phyloP scores from a whole-genome alignment of 2,888 invertebrate genomes.

The Brenthis hecate region DNA sequence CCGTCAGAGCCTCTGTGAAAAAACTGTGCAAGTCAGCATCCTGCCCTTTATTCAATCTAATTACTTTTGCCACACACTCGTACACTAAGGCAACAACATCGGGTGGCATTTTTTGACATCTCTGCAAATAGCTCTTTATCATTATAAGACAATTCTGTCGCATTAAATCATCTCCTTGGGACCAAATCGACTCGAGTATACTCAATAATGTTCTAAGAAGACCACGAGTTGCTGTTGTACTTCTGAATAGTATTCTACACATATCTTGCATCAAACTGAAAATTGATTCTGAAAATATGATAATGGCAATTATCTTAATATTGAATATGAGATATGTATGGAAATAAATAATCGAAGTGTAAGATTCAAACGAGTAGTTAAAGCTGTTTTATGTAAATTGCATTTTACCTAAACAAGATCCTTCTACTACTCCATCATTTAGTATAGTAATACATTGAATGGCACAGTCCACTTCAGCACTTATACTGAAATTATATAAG shows the following conservation, averaged over 20 bases:
- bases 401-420: slow-evolving; percentile 61
- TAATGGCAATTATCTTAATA: neutral
- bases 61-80: slow-evolving; percentile 68
- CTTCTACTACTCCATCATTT: slow-evolving; percentile 50
- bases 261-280: slow-evolving; percentile 66
- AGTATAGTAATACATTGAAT: slow-evolving; percentile 62
- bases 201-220: slow-evolving; percentile 59
- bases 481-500: slow-evolving; percentile 58
- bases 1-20: slow-evolving; percentile 55
- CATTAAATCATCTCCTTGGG: slow-evolving; percentile 51
- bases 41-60: slow-evolving; percentile 51
- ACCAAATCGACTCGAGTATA: slow-evolving; percentile 62
- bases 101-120: slow-evolving; percentile 59
- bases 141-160: slow-evolving; percentile 72
- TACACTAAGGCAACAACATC: slow-evolving; percentile 65
- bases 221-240: slow-evolving; percentile 58
- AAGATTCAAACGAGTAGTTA: no score
- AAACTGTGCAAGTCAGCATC: slow-evolving; percentile 48
- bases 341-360: neutral
- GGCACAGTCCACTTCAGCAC: slow-evolving; percentile 58
- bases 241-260: slow-evolving; percentile 66
- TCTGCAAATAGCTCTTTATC: slow-evolving; percentile 66
- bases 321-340: neutral
- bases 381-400: neutral
- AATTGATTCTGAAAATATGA: slow-evolving; percentile 55